Percentiles rank a stretch among this genome's conserved stretches.
Conservation (phyloP, 2,888 invertebrate genomes). For the Heliothis peltigera region DNA sequence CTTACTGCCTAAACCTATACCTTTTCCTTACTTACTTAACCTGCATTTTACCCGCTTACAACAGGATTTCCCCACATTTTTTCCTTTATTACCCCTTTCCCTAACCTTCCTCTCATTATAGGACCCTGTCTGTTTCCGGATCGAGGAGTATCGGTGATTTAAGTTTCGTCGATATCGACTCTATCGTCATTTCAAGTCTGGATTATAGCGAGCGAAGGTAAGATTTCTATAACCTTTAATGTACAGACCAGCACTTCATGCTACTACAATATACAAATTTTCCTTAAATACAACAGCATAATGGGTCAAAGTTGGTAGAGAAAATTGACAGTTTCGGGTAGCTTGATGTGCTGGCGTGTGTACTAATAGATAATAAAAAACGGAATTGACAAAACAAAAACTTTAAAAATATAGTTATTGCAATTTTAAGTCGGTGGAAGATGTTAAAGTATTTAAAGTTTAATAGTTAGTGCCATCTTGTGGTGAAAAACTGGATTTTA, state of each 20-base stretch:
- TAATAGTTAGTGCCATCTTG: no score
- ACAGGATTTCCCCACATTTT: not conserved
- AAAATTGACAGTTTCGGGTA: no score
- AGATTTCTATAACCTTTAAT: conserved; percentile 9
- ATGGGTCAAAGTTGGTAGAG: no score
- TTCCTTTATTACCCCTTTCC: not conserved
- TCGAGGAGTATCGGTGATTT: conserved; percentile 64
- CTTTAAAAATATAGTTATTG: not conserved
- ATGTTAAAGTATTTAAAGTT: no score
- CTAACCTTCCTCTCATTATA: conserved; percentile 52
- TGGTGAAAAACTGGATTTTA: conserved; percentile 1
- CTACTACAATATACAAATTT: no score
- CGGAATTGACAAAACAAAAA: not conserved
- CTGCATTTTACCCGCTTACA: not conserved
- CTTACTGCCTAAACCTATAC: no score
- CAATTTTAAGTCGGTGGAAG: not conserved
- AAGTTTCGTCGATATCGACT: conserved; percentile 58
- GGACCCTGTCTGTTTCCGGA: conserved; percentile 64
- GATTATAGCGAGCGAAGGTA: conserved; percentile 40
- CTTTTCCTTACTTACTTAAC: not conserved
- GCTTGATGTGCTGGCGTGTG: no score
- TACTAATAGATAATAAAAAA: not conserved
- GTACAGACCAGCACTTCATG: no score
- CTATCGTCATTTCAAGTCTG: conserved; percentile 63
- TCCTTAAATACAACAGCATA: no score